Base-by-base conservation (phyloP, 2,113 vertebrate genomes). In the Protobothrops flavoviridis region DNA sequence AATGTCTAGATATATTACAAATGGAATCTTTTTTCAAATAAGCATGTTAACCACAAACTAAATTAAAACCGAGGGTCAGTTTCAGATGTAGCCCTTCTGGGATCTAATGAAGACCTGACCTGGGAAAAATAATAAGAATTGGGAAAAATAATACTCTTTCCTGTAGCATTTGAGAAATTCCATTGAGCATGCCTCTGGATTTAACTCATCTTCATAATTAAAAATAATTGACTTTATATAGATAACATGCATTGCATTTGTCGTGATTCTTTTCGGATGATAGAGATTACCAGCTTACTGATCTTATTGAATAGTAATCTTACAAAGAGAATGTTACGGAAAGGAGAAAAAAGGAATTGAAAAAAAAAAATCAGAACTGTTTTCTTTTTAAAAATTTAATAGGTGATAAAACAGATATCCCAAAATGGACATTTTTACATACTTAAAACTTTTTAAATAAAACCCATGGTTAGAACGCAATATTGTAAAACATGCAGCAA, bases 371-470 rank as follows among this genome's bases (percentile, higher is more conserved):
- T 13, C 12, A 24, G 56, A 50, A 85, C 0, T 2, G 1, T 95
- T 96, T 96, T 96, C 91, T 94, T 89, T 94, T 95, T 95, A 94
- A 86, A 87, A 87, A 87, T 97, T 98, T 97, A 97, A 96, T 97
- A 97, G 90, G 13, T 93, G 85, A 53, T 94, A 88, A 90, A 96
- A 96, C 45, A 96, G 96, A 97, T 89, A 93, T 92, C 93, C 96
- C 94, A 97, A 97, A 94, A 90, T 95, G 96, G 92, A 96, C 92
- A 94, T 89, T 92, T 96, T 97, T 97, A 98, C 97, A 96, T 96
- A 97, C 97, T 97, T 97, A 97, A 93, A 95, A 93, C 95, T 94
- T 94, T 94, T 93, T 95, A 95, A 97, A 94, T 90, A 93, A 96
- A 91, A 85, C 90, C 94, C 96, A 94, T 95, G 85, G 94, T 96